A percentile compares a stretch with the other conserved stretches of the same genome.
Conservation (phyloP, 2,888 invertebrate species). For the Hyposoter didymator region DNA sequence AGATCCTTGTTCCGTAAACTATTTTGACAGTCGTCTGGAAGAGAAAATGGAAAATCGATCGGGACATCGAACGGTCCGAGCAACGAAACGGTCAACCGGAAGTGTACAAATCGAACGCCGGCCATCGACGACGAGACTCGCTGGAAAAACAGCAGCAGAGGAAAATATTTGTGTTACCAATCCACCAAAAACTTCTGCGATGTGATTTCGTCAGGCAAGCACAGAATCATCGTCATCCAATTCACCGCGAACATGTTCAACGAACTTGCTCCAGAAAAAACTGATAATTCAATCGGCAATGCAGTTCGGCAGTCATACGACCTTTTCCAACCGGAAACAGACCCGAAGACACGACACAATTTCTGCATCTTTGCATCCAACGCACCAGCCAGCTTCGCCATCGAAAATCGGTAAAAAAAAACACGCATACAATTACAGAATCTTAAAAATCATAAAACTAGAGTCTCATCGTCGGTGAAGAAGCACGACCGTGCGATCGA, state of each 20-base stretch:
- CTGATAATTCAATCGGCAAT: neutral
- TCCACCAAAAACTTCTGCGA: neutral
- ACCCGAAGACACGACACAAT: neutral
- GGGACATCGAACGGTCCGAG: neutral
- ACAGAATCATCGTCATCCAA: neutral
- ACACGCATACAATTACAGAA: conserved; percentile 10
- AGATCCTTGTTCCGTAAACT: conserved; percentile 31
- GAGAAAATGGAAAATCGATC: conserved; percentile 4
- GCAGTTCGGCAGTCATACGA: conserved; percentile 16
- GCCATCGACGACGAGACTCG: neutral
- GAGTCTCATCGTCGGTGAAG: conserved; percentile 49
- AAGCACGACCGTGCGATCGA: conserved; percentile 18
- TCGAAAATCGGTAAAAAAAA: conserved; percentile 47
- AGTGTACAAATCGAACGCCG: too few relatives aligned
- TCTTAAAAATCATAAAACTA: neutral
- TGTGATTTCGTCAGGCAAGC: neutral
- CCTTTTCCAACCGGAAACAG: conserved; percentile 21
- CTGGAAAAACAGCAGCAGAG: neutral
- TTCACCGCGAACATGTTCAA: neutral
- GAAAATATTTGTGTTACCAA: neutral
- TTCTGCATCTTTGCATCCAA: neutral
- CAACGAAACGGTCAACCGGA: neutral
- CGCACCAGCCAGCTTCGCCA: conserved; percentile 27
- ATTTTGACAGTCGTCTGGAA: neutral
- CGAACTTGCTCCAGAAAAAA: neutral